Percentiles rank a stretch among this genome's conserved stretches.
Evolutionary conservation across 2,797 vertebrate genomes (phyloP).

Genomic region (Enteromius thamalakanensis): DNA sequence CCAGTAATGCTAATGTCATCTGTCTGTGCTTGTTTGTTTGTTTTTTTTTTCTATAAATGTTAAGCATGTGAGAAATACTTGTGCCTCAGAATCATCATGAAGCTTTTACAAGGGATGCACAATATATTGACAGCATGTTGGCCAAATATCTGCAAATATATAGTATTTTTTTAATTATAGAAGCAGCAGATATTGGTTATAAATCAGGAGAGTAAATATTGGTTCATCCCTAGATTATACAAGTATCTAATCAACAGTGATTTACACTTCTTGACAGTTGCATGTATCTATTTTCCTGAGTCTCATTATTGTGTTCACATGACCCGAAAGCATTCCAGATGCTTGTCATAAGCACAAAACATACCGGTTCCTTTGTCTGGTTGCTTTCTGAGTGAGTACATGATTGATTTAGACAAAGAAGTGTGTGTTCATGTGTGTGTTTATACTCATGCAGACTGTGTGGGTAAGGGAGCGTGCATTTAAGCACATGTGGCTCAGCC

Average conservation of each 20-base stretch:
- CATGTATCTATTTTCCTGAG: neutral
- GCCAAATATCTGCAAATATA: slow-evolving; percentile 1
- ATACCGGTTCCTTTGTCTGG: slow-evolving; percentile 12
- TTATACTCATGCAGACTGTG: slow-evolving; percentile 7
- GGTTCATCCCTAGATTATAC: neutral
- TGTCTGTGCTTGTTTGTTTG: slow-evolving; percentile 26
- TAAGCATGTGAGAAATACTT: slow-evolving; percentile 39
- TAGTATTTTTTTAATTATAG: neutral
- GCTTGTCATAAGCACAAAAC: slow-evolving; percentile 1
- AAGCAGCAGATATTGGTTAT: neutral
- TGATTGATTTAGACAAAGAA: slow-evolving; percentile 13
- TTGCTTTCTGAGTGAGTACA: neutral
- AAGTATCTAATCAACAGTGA: neutral
- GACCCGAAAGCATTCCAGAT: neutral
- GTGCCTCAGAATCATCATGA: slow-evolving; percentile 35
- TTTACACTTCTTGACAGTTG: neutral
- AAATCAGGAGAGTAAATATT: neutral
- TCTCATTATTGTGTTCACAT: neutral
- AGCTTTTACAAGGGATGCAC: neutral
- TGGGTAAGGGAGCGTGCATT: neutral
- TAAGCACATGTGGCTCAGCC: slow-evolving; percentile 30
- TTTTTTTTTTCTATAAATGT: slow-evolving; percentile 44
- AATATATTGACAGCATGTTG: neutral
- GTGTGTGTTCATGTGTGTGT: slow-evolving; percentile 8
- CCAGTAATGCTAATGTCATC: slow-evolving; percentile 5